Percentiles rank a stretch among this genome's conserved stretches.
Evolutionary conservation across 2,797 vertebrate genomes (phyloP).

Genomic region (Meda fulgida): DNA sequence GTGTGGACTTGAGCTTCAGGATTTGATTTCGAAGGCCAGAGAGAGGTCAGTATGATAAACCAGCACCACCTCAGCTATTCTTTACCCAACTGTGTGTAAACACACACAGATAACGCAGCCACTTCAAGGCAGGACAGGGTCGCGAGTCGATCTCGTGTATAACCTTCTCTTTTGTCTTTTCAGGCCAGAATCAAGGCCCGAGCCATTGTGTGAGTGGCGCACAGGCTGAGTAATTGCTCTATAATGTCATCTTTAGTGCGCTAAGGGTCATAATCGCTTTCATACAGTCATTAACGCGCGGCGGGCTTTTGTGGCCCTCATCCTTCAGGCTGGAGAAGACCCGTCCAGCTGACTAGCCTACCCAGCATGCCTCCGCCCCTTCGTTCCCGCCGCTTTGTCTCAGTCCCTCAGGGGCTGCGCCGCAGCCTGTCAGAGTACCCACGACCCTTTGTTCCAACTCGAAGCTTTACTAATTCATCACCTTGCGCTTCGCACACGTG

Average conservation of each 20-base stretch:
- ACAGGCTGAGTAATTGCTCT: constrained; percentile 35
- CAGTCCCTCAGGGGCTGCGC: constrained; percentile 56
- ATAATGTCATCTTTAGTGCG: constrained; percentile 34
- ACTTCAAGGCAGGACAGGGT: constrained; percentile 39
- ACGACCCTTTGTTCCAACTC: constrained; percentile 47
- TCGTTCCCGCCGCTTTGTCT: constrained; percentile 28
- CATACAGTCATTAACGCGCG: constrained; percentile 37
- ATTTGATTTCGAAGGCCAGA: constrained; percentile 33
- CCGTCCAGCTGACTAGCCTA: constrained; percentile 54
- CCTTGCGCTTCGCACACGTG: constrained; percentile 38
- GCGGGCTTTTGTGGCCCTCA: constrained; percentile 39
- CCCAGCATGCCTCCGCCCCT: constrained; percentile 40
- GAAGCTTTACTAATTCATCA: constrained; percentile 56
- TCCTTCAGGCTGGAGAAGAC: constrained; percentile 30
- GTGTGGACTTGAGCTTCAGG: constrained; percentile 14
- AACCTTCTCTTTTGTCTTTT: constrained; percentile 36
- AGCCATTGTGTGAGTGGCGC: constrained; percentile 19
- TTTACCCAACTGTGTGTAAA: constrained; percentile 35
- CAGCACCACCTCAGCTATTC: constrained; percentile 49
- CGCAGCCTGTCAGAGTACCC: constrained; percentile 56
- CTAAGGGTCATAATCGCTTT: constrained; percentile 45
- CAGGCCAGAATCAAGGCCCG: constrained; percentile 19
- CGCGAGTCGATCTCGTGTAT: background rate
- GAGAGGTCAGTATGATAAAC: constrained; percentile 58
- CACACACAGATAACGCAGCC: constrained; percentile 26